Evolutionary conservation across 2,888 invertebrate genomes (phyloP).

Genomic region (Andrena trimmerana): DNA sequence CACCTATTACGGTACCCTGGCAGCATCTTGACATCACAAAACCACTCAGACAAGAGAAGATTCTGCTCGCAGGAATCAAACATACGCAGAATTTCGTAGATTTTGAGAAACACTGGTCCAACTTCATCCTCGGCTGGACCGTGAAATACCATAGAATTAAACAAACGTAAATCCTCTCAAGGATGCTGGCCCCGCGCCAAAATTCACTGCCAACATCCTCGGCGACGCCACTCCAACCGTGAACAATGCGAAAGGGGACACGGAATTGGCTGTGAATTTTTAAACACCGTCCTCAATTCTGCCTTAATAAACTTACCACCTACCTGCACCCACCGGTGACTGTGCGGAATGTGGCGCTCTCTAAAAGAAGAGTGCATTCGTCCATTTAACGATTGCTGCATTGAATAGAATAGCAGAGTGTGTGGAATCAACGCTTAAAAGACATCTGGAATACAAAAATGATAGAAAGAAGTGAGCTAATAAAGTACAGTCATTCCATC

Average conservation of each 20-base stretch:
- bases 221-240: constrained; percentile 61
- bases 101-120: constrained; percentile 54
- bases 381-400: too few species aligned
- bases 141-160: constrained; percentile 75
- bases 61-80: too few species aligned
- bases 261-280: constrained; percentile 72
- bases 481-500: too few species aligned
- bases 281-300: constrained; percentile 55
- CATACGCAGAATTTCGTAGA: neutral
- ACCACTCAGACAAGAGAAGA: too few species aligned
- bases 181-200: constrained; percentile 67
- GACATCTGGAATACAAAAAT: too few species aligned
- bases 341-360: neutral
- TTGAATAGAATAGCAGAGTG: too few species aligned
- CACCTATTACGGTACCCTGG: too few species aligned
- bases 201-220: constrained; percentile 66
- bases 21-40: too few species aligned
- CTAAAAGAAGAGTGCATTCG: neutral
- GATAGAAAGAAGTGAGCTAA: too few species aligned
- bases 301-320: constrained; percentile 61
- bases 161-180: constrained; percentile 72
- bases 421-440: too few species aligned
- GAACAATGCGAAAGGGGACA: constrained; percentile 66
- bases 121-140: constrained; percentile 62
- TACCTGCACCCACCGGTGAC: constrained; percentile 1